Evolutionary conservation across 2,888 invertebrate species (phyloP), one percentile per base, ranked within the genome.

Genomic region (Slavum lentiscoides): DNA sequence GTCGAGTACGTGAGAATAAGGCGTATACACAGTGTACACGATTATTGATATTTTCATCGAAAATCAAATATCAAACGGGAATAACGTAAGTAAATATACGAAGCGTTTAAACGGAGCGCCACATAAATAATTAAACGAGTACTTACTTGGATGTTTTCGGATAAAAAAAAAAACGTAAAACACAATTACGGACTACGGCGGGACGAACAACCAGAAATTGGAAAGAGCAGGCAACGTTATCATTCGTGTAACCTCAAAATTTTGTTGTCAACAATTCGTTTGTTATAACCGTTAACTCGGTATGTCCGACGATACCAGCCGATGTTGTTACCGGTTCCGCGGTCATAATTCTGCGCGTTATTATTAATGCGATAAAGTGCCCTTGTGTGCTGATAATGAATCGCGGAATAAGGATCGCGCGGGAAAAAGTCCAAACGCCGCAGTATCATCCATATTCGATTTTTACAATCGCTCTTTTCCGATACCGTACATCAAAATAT

Each of bases 141-240:
- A 80, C 77, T 80, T 64, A 80, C 77, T 80, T 80, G 70, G 77
- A 80, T 80, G 77, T 64, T 70, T 37, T n/a, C 55, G 70, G 77
- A 80, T 80, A 15, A 80, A 80, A 80, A 55, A 15, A 80, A 80
- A 80, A 55, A 43, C 19, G 7, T 58, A 11, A 49, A 62, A 37
- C 11, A 23, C 11, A 55, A 69, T 39, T 3, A 30, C 2, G 21
- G 19, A 37, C 8, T 30, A 30, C 37, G n/a, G 19, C 23, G 17
- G 9, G 30, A 39, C 64, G 1, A 70, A 19, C 4, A 4, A 66
- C 55, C 15, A 43, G 23, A 30, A 75, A 11, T 58, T 15, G n/a
- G 67, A 75, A 59, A 75, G 75, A 67, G 4, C 30, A 4, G 43
- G 37, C 4, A n/a, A 72, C 30, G 69, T 80, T 80, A 80, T 80